Conservation (phyloP, 2,113 vertebrate genomes). For the Cottus gobio region DNA sequence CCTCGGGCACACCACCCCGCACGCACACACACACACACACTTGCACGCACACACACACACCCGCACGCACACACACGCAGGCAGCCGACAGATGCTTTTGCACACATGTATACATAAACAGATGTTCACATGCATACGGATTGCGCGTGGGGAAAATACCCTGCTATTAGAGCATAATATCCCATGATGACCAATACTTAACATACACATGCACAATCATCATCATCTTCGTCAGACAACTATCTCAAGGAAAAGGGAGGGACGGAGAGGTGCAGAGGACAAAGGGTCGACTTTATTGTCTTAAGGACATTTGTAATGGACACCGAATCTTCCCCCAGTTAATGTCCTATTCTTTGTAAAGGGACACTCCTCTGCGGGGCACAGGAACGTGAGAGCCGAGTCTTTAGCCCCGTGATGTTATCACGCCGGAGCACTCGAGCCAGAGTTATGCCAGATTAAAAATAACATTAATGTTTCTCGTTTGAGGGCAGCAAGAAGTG, state of each 20-base stretch:
- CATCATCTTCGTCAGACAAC: constrained; percentile 11
- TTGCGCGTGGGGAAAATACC: background rate
- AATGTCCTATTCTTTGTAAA: constrained; percentile 56
- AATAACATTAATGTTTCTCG: constrained; percentile 38
- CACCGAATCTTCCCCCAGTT: constrained; percentile 48
- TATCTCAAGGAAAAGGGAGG: constrained; percentile 4
- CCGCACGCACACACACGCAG: background rate
- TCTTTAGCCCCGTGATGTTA: constrained; percentile 43
- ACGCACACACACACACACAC: constrained; percentile 27
- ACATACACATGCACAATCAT: constrained; percentile 4
- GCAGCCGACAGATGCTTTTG: background rate
- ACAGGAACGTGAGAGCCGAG: constrained; percentile 51
- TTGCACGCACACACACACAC: background rate
- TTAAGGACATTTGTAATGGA: constrained; percentile 61
- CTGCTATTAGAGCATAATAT: background rate
- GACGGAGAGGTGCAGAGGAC: constrained; percentile 5
- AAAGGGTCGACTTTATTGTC: constrained; percentile 46
- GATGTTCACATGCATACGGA: background rate
- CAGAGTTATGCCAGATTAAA: constrained; percentile 28
- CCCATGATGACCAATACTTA: background rate
- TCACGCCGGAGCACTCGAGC: constrained; percentile 18
- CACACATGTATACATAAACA: background rate
- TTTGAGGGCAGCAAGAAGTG: constrained; percentile 1
- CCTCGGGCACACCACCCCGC: constrained; percentile 1
- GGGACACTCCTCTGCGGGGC: constrained; percentile 46